Evolutionary conservation across 2,888 invertebrate genomes (phyloP), one percentile per base, ranked within the genome.

Genomic region (Operophtera brumata): DNA sequence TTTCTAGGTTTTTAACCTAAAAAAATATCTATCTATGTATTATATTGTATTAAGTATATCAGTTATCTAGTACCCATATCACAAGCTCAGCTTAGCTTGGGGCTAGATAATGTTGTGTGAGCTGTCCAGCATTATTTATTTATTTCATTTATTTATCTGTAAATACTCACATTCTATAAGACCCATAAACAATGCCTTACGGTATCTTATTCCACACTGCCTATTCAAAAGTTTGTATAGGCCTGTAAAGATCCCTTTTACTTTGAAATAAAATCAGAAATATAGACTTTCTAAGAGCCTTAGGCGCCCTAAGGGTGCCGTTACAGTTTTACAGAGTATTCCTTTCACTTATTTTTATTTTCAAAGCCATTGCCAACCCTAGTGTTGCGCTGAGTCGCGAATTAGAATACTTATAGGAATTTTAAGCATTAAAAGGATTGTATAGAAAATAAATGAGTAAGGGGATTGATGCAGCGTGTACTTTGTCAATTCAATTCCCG

Each of bases 381-480:
- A 52, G 36, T 5, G 3, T 6, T 11, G 14, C 20, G 14, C 43
- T 43, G 43, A 49, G 30, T 32, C 8, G 42, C 54, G 63, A 69
- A 69, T 73, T 69, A 70, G 68, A 74, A 74, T 74, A 70, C 66
- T 65, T 72, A 66, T 67, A 71, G 71, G 67, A 70, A 67, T 75
- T 71, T 69, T 71, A 67, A 67, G 67, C 73, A 71, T 72, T 72
- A 69, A 68, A 73, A 67, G 69, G 72, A 72, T 69, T 70, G 67
- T 70, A 30, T 30, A 30, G 30, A 30, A 67, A 67, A 68, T 65
- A 62, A 64, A 64, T 59, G 65, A 64, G 66, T 64, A 64, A 65
- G 67, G 65, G 69, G 59, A 67, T 64, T 62, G 62, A 47, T 48
- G 52, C 42, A 42, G 28, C 35, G 49, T 42, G 43, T 36, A 37